Conservation (phyloP, 2,888 invertebrate species). For the Agrotis ipsilon region DNA sequence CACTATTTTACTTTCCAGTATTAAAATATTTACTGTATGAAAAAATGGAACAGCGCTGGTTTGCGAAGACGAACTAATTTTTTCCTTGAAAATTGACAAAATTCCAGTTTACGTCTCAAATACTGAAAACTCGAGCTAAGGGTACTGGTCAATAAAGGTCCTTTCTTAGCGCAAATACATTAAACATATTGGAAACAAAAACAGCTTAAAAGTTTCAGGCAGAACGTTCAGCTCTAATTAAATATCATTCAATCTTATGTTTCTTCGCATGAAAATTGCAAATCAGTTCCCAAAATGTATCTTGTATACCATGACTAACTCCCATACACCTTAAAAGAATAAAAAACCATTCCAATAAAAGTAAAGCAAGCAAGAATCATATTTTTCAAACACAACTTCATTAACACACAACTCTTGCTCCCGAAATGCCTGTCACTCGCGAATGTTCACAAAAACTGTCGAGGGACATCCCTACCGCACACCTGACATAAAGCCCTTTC, state of each 20-base stretch:
- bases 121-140: too few species aligned
- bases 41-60: too few species aligned
- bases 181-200: neutral
- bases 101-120: too few species aligned
- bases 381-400: neutral
- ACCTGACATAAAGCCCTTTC: slow-evolving; percentile 31
- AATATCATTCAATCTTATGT: neutral
- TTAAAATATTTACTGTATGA: too few species aligned
- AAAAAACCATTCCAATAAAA: too few species aligned
- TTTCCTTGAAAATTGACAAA: too few species aligned
- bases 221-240: neutral
- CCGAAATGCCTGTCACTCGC: neutral
- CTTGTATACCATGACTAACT: neutral
- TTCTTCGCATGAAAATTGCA: too few species aligned
- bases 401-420: neutral
- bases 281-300: neutral
- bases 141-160: neutral
- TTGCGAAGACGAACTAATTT: too few species aligned
- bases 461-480: slow-evolving; percentile 33
- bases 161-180: neutral
- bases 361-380: neutral
- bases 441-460: neutral
- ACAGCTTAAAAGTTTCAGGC: neutral
- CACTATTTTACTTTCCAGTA: too few species aligned
- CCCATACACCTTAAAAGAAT: neutral